Percentiles rank a stretch among this genome's conserved stretches.
Conservation (phyloP, 37 sponge, comb jelly and placozoan species). For the Hormiphora californensis region DNA sequence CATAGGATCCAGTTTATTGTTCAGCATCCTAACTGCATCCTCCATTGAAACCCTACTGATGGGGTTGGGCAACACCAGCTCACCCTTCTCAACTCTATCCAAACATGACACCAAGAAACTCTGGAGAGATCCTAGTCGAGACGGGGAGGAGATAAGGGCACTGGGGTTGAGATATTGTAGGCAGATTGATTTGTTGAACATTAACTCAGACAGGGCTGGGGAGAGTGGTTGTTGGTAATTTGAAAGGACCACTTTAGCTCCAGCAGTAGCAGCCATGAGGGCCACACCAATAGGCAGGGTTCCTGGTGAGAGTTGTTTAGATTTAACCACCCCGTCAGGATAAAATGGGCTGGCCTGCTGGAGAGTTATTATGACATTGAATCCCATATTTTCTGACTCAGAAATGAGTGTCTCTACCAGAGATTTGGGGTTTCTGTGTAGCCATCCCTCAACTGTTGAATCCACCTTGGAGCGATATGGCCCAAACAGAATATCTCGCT, state of each 20-base stretch:
- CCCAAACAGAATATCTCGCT: conserved; percentile 9
- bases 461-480: conserved; percentile 25
- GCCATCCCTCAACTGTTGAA: conserved; percentile 24
- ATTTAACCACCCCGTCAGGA: not conserved
- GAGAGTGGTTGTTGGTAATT: not conserved
- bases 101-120: not conserved
- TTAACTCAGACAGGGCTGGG: too few species aligned
- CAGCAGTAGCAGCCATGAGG: not conserved
- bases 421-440: not conserved
- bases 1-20: not conserved
- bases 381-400: conserved; percentile 16
- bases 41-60: not conserved
- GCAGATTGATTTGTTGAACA: conserved; percentile 15
- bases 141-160: conserved; percentile 28
- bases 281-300: not conserved
- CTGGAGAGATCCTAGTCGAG: not conserved
- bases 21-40: not conserved
- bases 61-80: not conserved
- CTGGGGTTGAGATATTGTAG: conserved; percentile 42
- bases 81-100: not conserved
- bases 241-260: not conserved
- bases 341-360: not conserved
- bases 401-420: not conserved
- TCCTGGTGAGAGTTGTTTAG: not conserved
- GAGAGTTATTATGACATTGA: not conserved